A percentile compares a stretch with the other conserved stretches of the same genome.
Evolutionary conservation across 2,888 invertebrate species (phyloP).

Genomic region (Orthonevra nobilis): DNA sequence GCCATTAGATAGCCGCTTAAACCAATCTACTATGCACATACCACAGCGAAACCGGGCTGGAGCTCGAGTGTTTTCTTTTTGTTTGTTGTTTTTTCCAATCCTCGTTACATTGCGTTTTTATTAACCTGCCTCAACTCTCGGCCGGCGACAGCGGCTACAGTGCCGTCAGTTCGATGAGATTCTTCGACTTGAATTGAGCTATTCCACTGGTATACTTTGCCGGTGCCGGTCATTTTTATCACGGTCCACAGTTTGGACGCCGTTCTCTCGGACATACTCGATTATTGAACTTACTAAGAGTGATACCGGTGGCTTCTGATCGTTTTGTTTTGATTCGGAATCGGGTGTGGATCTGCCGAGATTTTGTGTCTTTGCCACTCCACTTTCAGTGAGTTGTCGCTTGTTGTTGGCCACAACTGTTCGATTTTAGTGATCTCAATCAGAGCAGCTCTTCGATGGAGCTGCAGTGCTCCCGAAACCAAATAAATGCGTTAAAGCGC

Average conservation of each 20-base stretch:
- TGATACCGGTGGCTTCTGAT: slow-evolving; percentile 11
- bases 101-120: slow-evolving; percentile 5
- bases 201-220: slow-evolving; percentile 22
- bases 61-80: slow-evolving; percentile 13
- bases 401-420: slow-evolving; percentile 24
- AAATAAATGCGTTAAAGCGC: slow-evolving; percentile 60
- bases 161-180: slow-evolving; percentile 63
- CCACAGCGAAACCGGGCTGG: slow-evolving; percentile 58
- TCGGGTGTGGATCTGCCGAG: slow-evolving; percentile 29
- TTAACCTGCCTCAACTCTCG: slow-evolving; percentile 64
- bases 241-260: slow-evolving; percentile 1
- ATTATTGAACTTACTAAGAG: slow-evolving; percentile 3
- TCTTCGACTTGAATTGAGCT: slow-evolving; percentile 67
- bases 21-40: slow-evolving; percentile 51
- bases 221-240: slow-evolving; percentile 16
- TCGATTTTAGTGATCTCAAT: slow-evolving; percentile 53
- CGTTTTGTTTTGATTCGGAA: slow-evolving; percentile 43
- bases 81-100: slow-evolving; percentile 22
- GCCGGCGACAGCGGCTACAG: slow-evolving; percentile 30
- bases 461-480: slow-evolving; percentile 21
- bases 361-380: slow-evolving; percentile 35
- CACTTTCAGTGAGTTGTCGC: slow-evolving; percentile 37
- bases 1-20: slow-evolving; percentile 60
- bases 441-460: slow-evolving; percentile 18
- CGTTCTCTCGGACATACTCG: slow-evolving; percentile 16